Percentiles rank a stretch among this genome's conserved stretches.
These are phyloP conservation scores for Phymatocera aterrima DNA, from an alignment of 2,888 invertebrate genomes.

Conservation along the genomic window DNA sequence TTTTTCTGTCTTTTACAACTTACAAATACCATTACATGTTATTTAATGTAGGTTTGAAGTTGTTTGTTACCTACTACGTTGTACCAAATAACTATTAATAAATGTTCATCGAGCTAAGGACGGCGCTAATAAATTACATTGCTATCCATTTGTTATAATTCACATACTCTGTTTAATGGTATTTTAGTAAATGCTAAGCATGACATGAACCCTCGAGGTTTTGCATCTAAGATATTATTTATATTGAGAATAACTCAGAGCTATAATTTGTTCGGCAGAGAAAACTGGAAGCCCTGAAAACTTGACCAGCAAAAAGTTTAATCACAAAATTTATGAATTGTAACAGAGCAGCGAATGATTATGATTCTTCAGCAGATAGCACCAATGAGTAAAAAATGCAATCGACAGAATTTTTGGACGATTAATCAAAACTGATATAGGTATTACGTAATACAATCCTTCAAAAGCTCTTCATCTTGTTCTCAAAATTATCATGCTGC, in stretches of 20 bases:
- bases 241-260: slow-evolving; percentile 21
- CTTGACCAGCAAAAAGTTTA: slow-evolving; percentile 49
- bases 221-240: background rate
- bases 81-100: slow-evolving; percentile 33
- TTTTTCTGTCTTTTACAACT: slow-evolving; percentile 55
- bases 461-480: background rate
- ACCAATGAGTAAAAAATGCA: slow-evolving; percentile 48
- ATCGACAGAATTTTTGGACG: background rate
- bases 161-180: slow-evolving; percentile 20
- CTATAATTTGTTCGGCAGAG: slow-evolving; percentile 62
- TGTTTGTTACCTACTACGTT: slow-evolving; percentile 42
- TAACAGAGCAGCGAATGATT: slow-evolving; percentile 41
- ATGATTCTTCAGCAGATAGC: slow-evolving; percentile 51
- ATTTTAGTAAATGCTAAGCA: slow-evolving; percentile 5
- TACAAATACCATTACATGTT: slow-evolving; percentile 51
- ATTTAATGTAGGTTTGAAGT: slow-evolving; percentile 47
- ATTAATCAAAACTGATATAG: slow-evolving; percentile 26
- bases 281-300: slow-evolving; percentile 57
- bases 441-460: no score
- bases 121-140: slow-evolving; percentile 42
- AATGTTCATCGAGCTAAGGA: slow-evolving; percentile 40
- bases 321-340: slow-evolving; percentile 50
- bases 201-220: background rate
- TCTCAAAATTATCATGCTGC: slow-evolving; percentile 16
- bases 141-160: slow-evolving; percentile 36